Percentiles rank a stretch among this genome's conserved stretches.
These are phyloP conservation scores for Anastatus disparis DNA, from an alignment of 1,140 invertebrate genomes.

Conservation along the genomic window DNA sequence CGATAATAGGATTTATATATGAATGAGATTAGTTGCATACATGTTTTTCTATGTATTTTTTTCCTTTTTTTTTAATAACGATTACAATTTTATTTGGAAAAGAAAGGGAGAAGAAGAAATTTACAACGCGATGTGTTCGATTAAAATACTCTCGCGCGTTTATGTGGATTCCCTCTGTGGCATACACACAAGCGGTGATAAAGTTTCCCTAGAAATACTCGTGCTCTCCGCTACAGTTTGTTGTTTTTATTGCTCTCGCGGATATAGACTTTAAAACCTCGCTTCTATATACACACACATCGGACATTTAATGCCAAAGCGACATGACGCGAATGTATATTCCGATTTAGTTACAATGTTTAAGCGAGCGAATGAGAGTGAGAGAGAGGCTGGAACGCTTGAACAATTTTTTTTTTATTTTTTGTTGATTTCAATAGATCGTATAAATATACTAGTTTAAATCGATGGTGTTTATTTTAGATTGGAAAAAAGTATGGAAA, in stretches of 20 bases:
- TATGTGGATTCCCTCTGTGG: background rate
- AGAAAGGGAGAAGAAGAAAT: too few species aligned
- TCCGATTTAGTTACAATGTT: too few species aligned
- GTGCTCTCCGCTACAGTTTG: too few species aligned
- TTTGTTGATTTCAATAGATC: too few species aligned
- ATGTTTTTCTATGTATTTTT: too few species aligned
- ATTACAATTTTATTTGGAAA: too few species aligned
- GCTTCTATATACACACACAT: too few species aligned
- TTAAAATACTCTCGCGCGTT: slow-evolving; percentile 21
- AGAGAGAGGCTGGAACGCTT: background rate
- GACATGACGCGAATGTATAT: slow-evolving; percentile 21
- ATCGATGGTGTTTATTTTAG: too few species aligned
- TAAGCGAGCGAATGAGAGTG: background rate
- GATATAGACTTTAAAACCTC: slow-evolving; percentile 35
- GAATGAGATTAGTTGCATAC: background rate
- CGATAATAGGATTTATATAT: slow-evolving; percentile 1
- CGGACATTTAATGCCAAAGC: slow-evolving; percentile 26
- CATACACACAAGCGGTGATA: too few species aligned
- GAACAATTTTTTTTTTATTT: background rate
- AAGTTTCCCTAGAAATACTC: too few species aligned
- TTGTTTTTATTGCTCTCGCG: slow-evolving; percentile 22
- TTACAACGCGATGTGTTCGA: slow-evolving; percentile 21
- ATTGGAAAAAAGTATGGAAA: too few species aligned
- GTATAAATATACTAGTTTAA: too few species aligned
- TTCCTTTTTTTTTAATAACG: slow-evolving; percentile 9